phyloP scores from a whole-genome alignment of 2,113 vertebrate species.

The Mobula hypostoma region DNA sequence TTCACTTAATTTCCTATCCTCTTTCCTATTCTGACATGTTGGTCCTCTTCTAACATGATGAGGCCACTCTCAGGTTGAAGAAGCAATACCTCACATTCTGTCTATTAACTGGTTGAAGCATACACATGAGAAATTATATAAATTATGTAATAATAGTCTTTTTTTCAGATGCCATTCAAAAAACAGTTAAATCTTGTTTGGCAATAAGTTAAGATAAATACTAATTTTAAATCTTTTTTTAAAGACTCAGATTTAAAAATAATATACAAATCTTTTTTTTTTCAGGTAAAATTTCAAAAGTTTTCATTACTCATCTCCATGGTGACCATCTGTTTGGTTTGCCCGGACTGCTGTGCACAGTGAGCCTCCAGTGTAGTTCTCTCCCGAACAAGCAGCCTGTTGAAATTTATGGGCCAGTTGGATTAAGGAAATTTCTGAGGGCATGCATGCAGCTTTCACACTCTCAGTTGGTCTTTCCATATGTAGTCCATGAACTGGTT shows the following conservation, averaged over 20 bases:
- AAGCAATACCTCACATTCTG: too few relatives aligned
- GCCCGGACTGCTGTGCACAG: slow-evolving; percentile 81
- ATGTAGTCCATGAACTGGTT: slow-evolving; percentile 77
- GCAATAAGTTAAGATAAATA: neutral
- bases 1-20: too few relatives aligned
- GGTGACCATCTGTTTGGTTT: slow-evolving; percentile 90
- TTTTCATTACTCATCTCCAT: slow-evolving; percentile 90
- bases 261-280: neutral
- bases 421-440: slow-evolving; percentile 67
- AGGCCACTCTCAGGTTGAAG: too few relatives aligned
- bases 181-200: too few relatives aligned
- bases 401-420: slow-evolving; percentile 77
- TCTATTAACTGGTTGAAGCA: too few relatives aligned
- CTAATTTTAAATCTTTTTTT: neutral
- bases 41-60: too few relatives aligned
- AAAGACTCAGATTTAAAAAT: neutral
- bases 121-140: too few relatives aligned
- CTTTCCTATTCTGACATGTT: too few relatives aligned
- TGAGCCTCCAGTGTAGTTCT: slow-evolving; percentile 68
- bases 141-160: too few relatives aligned
- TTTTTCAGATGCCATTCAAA: too few relatives aligned
- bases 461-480: slow-evolving; percentile 74
- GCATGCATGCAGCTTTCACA: slow-evolving; percentile 71
- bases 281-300: slow-evolving; percentile 79
- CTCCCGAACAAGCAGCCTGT: slow-evolving; percentile 51